Evolutionary conservation across 2,113 vertebrate genomes (phyloP).

Genomic region (Psilopsiagon aymara): DNA sequence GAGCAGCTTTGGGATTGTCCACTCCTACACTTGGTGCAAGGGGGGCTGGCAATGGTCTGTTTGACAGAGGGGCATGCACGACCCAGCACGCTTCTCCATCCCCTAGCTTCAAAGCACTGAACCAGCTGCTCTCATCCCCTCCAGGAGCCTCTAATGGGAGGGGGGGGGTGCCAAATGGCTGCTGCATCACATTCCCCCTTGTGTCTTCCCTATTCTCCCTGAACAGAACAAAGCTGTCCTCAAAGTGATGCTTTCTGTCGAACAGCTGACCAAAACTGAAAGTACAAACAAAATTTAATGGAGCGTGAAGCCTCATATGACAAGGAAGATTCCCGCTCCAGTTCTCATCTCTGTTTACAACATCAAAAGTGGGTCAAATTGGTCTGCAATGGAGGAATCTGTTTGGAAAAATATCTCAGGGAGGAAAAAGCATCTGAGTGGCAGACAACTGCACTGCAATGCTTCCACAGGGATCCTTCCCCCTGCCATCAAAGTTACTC

Average conservation of each 20-base stretch:
- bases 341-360: conserved; percentile 51
- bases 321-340: conserved; percentile 58
- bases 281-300: conserved; percentile 50
- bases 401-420: neutral
- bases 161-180: neutral
- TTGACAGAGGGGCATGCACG: fast-evolving
- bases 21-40: fast-evolving
- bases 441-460: neutral
- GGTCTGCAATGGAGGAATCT: conserved; percentile 1
- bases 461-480: neutral
- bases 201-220: neutral
- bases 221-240: neutral
- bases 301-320: conserved; percentile 40
- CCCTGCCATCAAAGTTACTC: neutral
- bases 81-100: neutral
- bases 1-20: neutral
- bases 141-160: neutral
- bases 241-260: neutral
- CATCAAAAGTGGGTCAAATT: conserved; percentile 39
- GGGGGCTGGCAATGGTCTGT: neutral
- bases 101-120: neutral
- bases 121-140: neutral
- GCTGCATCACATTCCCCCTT: neutral
- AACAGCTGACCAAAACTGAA: conserved; percentile 42
- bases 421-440: conserved; percentile 26